A percentile compares a stretch with the other conserved stretches of the same genome.
These are phyloP conservation scores for Psilopogon haemacephalus DNA, from an alignment of 2,113 vertebrate genomes.

Conservation along the genomic window DNA sequence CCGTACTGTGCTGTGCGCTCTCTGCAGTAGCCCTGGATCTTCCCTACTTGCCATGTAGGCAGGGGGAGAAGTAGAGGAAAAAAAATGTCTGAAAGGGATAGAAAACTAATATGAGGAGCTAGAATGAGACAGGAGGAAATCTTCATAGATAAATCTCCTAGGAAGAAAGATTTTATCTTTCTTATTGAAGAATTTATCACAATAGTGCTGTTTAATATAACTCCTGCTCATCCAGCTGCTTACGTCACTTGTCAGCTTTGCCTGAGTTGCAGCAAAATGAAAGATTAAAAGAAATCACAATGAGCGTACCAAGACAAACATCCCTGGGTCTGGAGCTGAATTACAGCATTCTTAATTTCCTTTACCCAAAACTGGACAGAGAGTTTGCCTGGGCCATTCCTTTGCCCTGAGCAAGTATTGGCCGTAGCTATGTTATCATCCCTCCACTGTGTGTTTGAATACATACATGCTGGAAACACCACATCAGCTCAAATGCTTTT, in stretches of 20 bases:
- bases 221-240: slow-evolving; percentile 23
- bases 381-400: background rate
- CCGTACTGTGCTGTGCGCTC: background rate
- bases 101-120: background rate
- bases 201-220: slow-evolving; percentile 41
- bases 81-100: background rate
- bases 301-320: background rate
- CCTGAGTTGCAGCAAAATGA: slow-evolving; percentile 6
- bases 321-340: background rate
- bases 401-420: background rate
- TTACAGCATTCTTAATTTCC: background rate
- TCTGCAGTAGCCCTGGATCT: background rate
- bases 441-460: background rate
- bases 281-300: background rate
- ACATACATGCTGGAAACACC: background rate
- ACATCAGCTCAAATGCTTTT: background rate
- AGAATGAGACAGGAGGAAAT: slow-evolving; percentile 2
- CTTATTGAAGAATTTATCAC: slow-evolving; percentile 54
- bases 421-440: background rate
- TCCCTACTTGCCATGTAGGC: background rate
- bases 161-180: slow-evolving; percentile 48
- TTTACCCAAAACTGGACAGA: background rate
- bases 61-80: background rate
- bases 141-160: slow-evolving; percentile 6
- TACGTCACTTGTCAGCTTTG: slow-evolving; percentile 27